A percentile compares a stretch with the other conserved stretches of the same genome.
These are phyloP conservation scores for Aphaenogaster rudis DNA, from an alignment of 1,140 invertebrate species.

Conservation along the genomic window DNA sequence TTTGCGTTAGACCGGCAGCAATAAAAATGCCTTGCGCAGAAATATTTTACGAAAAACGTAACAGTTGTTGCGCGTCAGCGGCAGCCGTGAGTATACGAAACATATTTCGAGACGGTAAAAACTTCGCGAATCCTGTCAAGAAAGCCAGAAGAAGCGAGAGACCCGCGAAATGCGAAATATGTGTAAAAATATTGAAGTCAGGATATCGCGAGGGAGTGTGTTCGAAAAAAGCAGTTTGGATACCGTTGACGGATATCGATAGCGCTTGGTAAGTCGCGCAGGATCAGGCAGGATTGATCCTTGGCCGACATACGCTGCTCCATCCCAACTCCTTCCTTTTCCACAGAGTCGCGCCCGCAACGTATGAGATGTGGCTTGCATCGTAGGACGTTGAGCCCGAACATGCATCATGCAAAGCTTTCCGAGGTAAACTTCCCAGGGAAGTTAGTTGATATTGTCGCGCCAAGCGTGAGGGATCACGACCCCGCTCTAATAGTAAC, in stretches of 20 bases:
- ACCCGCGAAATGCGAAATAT: slow-evolving; percentile 29
- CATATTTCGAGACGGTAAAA: slow-evolving; percentile 7
- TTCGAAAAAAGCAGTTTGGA: slow-evolving; percentile 38
- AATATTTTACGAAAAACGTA: slow-evolving; percentile 31
- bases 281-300: slow-evolving; percentile 56
- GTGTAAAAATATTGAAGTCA: slow-evolving; percentile 44
- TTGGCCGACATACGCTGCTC: slow-evolving; percentile 25
- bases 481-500: slow-evolving; percentile 11
- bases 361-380: slow-evolving; percentile 24
- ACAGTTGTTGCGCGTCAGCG: not conserved
- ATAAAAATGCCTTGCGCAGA: not conserved
- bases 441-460: slow-evolving; percentile 44
- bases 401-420: slow-evolving; percentile 60
- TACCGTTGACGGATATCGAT: slow-evolving; percentile 53
- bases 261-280: slow-evolving; percentile 39
- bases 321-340: not conserved
- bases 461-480: not conserved
- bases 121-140: slow-evolving; percentile 46
- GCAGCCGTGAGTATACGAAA: slow-evolving; percentile 15
- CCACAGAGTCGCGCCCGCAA: not conserved
- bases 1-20: not conserved
- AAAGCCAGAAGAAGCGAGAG: not conserved
- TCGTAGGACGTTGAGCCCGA: slow-evolving; percentile 34
- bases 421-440: slow-evolving; percentile 10
- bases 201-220: slow-evolving; percentile 14